Evolutionary conservation across 2,888 invertebrate species (phyloP).

Genomic region (Lithophane leautieri): DNA sequence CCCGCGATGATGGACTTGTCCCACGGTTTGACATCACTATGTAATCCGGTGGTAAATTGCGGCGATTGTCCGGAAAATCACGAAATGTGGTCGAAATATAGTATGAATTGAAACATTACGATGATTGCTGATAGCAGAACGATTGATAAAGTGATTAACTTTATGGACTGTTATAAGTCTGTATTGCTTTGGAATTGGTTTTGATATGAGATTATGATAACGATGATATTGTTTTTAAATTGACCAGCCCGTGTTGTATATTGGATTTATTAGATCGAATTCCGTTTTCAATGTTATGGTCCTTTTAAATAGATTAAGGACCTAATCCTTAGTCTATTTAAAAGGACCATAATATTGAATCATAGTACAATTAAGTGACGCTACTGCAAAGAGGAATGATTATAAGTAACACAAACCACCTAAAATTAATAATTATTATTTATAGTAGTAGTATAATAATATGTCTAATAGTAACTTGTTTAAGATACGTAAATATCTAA

Average conservation of each 20-base stretch:
- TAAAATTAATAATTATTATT: not conserved
- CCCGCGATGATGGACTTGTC: constrained; percentile 35
- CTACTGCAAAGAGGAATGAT: not conserved
- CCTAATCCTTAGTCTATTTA: no score
- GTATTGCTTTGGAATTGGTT: constrained; percentile 29
- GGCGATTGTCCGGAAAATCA: constrained; percentile 47
- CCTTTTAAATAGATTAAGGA: no score
- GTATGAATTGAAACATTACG: constrained; percentile 49
- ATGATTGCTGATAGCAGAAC: constrained; percentile 34
- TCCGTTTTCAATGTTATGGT: no score
- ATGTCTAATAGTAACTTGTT: not conserved
- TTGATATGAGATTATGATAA: constrained; percentile 7
- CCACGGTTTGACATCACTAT: constrained; percentile 55
- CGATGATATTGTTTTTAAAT: constrained; percentile 29
- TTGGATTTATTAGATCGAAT: not conserved
- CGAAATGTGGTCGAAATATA: constrained; percentile 36
- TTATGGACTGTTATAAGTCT: constrained; percentile 14
- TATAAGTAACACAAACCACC: not conserved
- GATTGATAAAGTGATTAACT: constrained; percentile 32
- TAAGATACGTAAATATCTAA: not conserved
- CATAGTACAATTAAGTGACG: not conserved
- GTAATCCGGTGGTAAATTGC: constrained; percentile 48
- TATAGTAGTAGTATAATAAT: not conserved
- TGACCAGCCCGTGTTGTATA: not conserved
- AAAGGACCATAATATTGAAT: not conserved